phyloP scores from a whole-genome alignment of 2,888 invertebrate genomes.

The Heliconius ethilla region DNA sequence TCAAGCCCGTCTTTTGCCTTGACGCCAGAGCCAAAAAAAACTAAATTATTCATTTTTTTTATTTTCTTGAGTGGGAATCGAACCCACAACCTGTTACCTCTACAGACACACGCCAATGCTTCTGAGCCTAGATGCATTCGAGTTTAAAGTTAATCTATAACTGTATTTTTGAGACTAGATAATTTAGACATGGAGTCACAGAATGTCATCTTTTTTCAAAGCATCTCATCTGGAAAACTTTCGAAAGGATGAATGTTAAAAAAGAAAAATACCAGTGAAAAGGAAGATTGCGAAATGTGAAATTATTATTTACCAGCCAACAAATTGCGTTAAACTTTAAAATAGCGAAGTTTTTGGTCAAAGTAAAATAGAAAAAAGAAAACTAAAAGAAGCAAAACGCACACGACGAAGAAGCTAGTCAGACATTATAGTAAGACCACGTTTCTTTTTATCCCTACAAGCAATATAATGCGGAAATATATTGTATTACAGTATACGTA shows the following conservation, averaged over 20 bases:
- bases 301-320: neutral
- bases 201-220: neutral
- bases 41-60: too few relatives aligned
- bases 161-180: too few relatives aligned
- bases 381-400: neutral
- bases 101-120: too few relatives aligned
- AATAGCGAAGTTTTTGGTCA: neutral
- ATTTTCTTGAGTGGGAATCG: too few relatives aligned
- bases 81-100: too few relatives aligned
- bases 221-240: neutral
- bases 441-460: neutral
- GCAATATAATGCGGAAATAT: constrained; percentile 1
- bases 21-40: too few relatives aligned
- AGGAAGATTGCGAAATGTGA: neutral
- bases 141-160: too few relatives aligned
- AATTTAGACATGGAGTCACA: too few relatives aligned
- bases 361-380: neutral
- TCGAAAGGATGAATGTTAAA: neutral
- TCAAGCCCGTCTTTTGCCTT: too few relatives aligned
- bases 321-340: neutral
- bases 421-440: neutral
- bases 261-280: neutral
- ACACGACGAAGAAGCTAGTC: neutral
- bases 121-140: too few relatives aligned
- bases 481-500: constrained; percentile 14